These are phyloP conservation scores for Diabrotica undecimpunctata DNA, from an alignment of 1,140 invertebrate species.

Conservation along the genomic window DNA sequence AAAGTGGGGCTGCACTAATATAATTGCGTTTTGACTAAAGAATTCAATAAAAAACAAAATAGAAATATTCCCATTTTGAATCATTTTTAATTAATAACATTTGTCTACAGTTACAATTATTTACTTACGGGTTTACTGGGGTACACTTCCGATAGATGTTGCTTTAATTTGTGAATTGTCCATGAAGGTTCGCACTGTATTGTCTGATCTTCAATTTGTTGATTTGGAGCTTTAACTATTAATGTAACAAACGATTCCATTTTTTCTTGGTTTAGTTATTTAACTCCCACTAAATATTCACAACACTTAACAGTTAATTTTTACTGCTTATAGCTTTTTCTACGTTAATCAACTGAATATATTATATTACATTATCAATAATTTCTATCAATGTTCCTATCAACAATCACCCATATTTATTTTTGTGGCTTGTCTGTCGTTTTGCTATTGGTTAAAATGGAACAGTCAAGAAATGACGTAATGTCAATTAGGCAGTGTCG, in stretches of 20 bases:
- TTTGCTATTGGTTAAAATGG: constrained; percentile 8
- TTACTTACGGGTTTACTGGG: constrained; percentile 82
- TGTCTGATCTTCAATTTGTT: constrained; percentile 82
- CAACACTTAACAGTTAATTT: constrained; percentile 10
- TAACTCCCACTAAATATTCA: constrained; percentile 7
- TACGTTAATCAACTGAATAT: constrained; percentile 5
- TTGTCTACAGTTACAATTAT: too few relatives aligned
- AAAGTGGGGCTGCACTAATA: too few relatives aligned
- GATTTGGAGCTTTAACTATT: constrained; percentile 84
- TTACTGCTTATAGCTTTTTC: constrained; percentile 6
- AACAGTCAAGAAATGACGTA: constrained; percentile 15
- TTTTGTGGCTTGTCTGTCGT: constrained; percentile 21
- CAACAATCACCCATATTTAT: constrained; percentile 15
- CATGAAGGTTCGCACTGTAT: constrained; percentile 77
- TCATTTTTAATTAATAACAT: too few relatives aligned
- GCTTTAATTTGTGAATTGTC: constrained; percentile 82
- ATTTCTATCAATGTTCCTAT: constrained; percentile 10
- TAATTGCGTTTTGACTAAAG: too few relatives aligned
- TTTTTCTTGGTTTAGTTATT: constrained; percentile 18
- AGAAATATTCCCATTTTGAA: too few relatives aligned
- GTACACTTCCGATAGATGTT: constrained; percentile 78
- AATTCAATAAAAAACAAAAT: too few relatives aligned
- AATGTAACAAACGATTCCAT: constrained; percentile 60
- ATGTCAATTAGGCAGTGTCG: neutral
- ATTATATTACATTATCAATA: constrained; percentile 20